Conservation (phyloP, 2,113 vertebrate species). For the Acrocephalus arundinaceus region DNA sequence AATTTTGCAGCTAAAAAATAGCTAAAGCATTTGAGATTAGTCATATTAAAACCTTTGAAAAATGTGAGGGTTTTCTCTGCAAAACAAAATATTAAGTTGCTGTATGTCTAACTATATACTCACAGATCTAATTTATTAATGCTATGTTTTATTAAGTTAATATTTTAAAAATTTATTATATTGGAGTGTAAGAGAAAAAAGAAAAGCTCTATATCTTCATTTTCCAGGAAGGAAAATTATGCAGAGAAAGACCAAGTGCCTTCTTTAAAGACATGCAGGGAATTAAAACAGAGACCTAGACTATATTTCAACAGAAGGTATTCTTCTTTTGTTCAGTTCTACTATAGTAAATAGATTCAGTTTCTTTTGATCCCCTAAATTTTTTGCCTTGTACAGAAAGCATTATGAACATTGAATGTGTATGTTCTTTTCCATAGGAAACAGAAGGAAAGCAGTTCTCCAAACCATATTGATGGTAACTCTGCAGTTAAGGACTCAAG, state of each 20-base stretch:
- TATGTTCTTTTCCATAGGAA: background rate
- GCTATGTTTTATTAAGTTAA: background rate
- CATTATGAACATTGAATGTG: background rate
- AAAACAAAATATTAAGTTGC: background rate
- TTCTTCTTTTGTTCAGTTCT: background rate
- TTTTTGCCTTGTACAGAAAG: background rate
- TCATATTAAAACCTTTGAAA: background rate
- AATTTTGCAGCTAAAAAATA: background rate
- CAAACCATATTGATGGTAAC: background rate
- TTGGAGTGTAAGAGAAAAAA: background rate
- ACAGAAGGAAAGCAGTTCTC: background rate
- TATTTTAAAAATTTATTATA: background rate
- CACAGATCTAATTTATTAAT: background rate
- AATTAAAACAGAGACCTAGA: background rate
- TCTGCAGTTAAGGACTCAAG: background rate
- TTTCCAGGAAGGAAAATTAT: background rate
- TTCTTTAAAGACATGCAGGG: background rate
- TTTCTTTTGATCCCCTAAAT: background rate
- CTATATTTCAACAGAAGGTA: background rate
- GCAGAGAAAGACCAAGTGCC: background rate
- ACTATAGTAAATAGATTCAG: background rate
- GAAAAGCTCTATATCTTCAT: background rate
- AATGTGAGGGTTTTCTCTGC: background rate
- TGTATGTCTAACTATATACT: background rate
- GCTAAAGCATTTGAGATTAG: background rate